Conservation (phyloP, 1,140 invertebrate species). For the Cydia fagiglandana region DNA sequence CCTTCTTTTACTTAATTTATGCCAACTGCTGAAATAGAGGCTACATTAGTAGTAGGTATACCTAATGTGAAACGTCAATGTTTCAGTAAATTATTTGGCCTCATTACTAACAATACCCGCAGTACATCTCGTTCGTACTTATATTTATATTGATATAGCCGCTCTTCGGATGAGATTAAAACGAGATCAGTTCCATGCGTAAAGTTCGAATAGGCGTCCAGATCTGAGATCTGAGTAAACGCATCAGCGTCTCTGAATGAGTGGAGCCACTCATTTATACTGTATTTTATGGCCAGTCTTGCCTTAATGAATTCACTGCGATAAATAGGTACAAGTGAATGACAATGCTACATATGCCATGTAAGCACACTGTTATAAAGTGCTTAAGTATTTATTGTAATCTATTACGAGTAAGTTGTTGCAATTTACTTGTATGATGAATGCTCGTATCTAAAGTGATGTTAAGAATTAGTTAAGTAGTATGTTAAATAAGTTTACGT, state of each 20-base stretch:
- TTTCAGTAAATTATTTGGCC: too few species aligned
- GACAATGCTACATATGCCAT: conserved; percentile 1
- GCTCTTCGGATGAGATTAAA: too few species aligned
- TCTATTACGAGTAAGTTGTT: not conserved
- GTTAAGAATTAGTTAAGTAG: not conserved
- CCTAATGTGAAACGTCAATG: too few species aligned
- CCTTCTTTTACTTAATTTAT: too few species aligned
- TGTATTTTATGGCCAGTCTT: conserved; percentile 19
- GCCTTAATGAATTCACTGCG: conserved; percentile 15
- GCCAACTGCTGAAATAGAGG: too few species aligned
- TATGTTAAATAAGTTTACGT: too few species aligned
- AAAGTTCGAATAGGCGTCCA: not conserved
- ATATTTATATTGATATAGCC: too few species aligned
- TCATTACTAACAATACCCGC: too few species aligned
- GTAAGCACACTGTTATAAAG: not conserved
- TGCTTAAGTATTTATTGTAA: not conserved
- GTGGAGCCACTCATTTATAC: conserved; percentile 23
- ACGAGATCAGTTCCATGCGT: too few species aligned
- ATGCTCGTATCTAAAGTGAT: too few species aligned
- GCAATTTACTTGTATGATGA: not conserved
- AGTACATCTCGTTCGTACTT: too few species aligned
- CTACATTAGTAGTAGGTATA: too few species aligned
- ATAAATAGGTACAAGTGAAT: conserved; percentile 32
- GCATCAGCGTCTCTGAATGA: conserved; percentile 18
- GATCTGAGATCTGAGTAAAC: not conserved